Base-by-base conservation (phyloP, 2,888 invertebrate species). In the Argyra leucocephala region DNA sequence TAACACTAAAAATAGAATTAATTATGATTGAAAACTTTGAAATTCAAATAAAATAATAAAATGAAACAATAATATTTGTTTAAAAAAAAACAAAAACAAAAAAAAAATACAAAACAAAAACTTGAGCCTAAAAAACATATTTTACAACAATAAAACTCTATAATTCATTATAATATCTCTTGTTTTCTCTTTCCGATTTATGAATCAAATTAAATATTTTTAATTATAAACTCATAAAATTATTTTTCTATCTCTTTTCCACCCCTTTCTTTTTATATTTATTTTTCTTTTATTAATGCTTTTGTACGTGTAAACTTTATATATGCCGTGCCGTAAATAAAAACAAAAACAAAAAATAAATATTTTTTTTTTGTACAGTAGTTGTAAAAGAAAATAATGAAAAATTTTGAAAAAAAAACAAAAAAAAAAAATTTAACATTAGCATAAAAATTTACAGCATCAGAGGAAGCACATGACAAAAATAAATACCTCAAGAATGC, bases 151-250 rank as follows among this genome's bases (percentile, higher is more conserved):
- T n/a, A n/a, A n/a, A n/a, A n/a, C n/a, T n/a, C n/a, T n/a, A n/a
- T n/a, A n/a, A n/a, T n/a, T n/a, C n/a, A n/a, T n/a, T n/a, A n/a
- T n/a, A n/a, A n/a, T n/a, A n/a, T 7, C 31, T 31, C 31, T 31
- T 31, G 6, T 5, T 48, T 48, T 48, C 12, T 18, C 18, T 48
- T 48, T 48, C 48, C 18, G 31, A 15, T 48, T 18, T 12, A 5
- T 18, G 5, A 48, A 15, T 18, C 9, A 48, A 48, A n/a, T 48
- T 31, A 18, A 18, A 18, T 18, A 48, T 48, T 18, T 48, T 48
- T 48, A 48, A 48, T 48, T 48, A 48, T 48, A 48, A 48, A 48
- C 48, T 48, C 48, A 48, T 48, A 48, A 48, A 48, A 48, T 18
- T 18, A n/a, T 1, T 48, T 18, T 48, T 48, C 5, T 48, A 18